Evolutionary conservation across 2,888 invertebrate genomes (phyloP), one percentile per base, ranked within the genome.

Genomic region (Biston stratarius): DNA sequence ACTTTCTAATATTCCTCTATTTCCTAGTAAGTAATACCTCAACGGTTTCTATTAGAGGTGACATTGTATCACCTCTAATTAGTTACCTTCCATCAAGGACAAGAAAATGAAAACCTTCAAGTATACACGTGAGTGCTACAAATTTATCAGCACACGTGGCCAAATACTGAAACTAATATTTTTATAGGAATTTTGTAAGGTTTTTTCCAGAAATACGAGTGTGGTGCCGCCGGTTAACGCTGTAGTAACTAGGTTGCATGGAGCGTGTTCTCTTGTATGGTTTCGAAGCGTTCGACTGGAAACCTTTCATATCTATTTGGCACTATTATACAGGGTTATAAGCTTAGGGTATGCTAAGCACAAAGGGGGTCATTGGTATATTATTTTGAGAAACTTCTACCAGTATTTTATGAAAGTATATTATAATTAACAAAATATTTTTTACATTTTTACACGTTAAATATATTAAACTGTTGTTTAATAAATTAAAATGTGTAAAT

Each of bases 231-330:
- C 33, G 33, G 6, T 42, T 6, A 1, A 33, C 5, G 1, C 5
- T 55, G 0, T 0, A 33, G 3, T 6, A 24, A 1, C 24, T 24
- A 24, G 55, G 55, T 38, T 38, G 38, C 42, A 33, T 11, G 12
- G 0, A 34, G 10, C 36, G 45, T 14, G 45, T 12, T 6, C 11
- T 7, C 6, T 57, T 57, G 34, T 57, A 47, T 34, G 57, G 57
- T 47, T 57, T 57, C 57, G 33, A 36, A 47, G 57, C 45, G 57
- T n/a, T 45, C 6, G n/a, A 11, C 36, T 14, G 45, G 57, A 57
- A 57, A 47, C 57, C 57, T 57, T 45, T 55, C 24, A 42, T 44
- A 44, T n/a, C 36, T 36, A 51, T 51, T 51, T 34, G 53, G 53
- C 38, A 40, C 40, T 15, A 53, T 14, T 33, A 10, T 5, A 44